Percentiles rank a stretch among this genome's conserved stretches.
phyloP scores from a whole-genome alignment of 2,113 vertebrate genomes.

The Murina feae region DNA sequence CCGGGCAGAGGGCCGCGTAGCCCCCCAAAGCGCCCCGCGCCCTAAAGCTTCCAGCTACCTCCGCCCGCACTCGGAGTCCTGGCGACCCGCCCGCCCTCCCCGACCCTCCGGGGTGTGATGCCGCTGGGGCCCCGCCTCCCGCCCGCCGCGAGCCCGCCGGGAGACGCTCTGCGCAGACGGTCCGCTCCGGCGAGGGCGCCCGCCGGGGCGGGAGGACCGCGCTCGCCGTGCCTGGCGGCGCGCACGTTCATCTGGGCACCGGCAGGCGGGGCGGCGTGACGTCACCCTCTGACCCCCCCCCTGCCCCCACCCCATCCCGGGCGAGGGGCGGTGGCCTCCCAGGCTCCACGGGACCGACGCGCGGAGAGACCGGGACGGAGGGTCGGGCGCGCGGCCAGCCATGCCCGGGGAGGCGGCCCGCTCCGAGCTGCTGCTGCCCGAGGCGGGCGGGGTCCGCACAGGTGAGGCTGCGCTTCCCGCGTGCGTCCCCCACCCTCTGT shows the following conservation, averaged over 20 bases:
- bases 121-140: not conserved
- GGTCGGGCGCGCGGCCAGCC: conserved; percentile 33
- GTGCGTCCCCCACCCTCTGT: not conserved
- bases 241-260: conserved; percentile 34
- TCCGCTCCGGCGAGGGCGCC: not conserved
- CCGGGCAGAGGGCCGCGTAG: no score
- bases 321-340: conserved; percentile 56
- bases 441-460: conserved; percentile 59
- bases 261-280: conserved; percentile 62
- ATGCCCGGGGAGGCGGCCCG: conserved; percentile 72
- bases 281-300: conserved; percentile 40
- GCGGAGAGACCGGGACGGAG: not conserved
- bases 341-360: not conserved
- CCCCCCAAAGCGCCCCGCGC: not conserved
- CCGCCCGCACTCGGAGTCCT: not conserved
- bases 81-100: not conserved
- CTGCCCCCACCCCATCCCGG: not conserved
- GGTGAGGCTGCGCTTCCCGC: conserved; percentile 54
- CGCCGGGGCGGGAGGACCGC: not conserved
- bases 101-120: not conserved
- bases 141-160: no score
- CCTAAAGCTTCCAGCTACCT: no score
- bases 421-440: conserved; percentile 58
- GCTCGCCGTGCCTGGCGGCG: conserved; percentile 41
- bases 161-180: not conserved